phyloP scores from a whole-genome alignment of 1,140 invertebrate species.

The Phortica variegata region DNA sequence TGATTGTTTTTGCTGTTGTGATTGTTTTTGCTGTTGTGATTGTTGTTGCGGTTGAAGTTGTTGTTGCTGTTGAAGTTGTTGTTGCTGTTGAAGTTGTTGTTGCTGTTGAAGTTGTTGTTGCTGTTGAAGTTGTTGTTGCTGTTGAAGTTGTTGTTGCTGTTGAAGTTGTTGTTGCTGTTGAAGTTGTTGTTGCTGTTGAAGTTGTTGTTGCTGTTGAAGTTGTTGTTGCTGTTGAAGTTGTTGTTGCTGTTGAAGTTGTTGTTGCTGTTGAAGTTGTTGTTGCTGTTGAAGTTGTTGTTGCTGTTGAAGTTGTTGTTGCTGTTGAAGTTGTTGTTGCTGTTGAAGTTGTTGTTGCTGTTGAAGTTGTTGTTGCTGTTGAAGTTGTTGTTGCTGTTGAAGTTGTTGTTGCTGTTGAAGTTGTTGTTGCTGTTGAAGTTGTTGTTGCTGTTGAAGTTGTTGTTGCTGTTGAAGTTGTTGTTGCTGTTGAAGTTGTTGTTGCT shows the following conservation, averaged over 20 bases:
- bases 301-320: constrained; percentile 14
- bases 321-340: neutral
- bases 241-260: neutral
- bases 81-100: neutral
- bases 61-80: constrained; percentile 11
- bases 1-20: constrained; percentile 13
- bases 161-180: neutral
- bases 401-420: neutral
- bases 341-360: neutral
- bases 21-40: neutral
- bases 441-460: neutral
- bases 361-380: too few relatives aligned
- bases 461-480: neutral
- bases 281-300: constrained; percentile 23
- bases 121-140: neutral
- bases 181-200: neutral
- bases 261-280: constrained; percentile 4
- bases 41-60: constrained; percentile 7
- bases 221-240: neutral
- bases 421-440: neutral
- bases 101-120: constrained; percentile 14
- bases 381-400: neutral
- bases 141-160: neutral
- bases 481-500: neutral
- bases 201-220: neutral